Evolutionary conservation across 2,888 invertebrate genomes (phyloP), one percentile per base, ranked within the genome.

Genomic region (Argynnis bischoffii): DNA sequence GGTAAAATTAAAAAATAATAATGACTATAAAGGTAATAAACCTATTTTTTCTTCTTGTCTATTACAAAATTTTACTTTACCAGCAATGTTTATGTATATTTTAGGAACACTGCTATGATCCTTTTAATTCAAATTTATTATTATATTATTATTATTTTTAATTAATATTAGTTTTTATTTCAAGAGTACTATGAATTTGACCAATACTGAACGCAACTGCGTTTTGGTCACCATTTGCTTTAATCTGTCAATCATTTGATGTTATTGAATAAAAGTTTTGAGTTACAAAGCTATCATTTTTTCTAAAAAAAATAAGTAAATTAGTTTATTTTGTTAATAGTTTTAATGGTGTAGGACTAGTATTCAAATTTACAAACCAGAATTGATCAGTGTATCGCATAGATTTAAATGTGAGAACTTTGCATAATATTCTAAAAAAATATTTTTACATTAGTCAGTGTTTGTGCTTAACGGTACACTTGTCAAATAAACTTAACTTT

Each of bases 221-320:
- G 50, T 71, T 75, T 74, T 72, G 75, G 75, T 77, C 86, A 84
- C 85, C 87, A 88, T 89, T 89, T 91, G 88, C 88, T 86, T 80
- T 82, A 77, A 84, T 85, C 88, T 89, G 90, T 92, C 91, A 92
- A 85, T 87, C 83, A 85, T 88, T 88, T 88, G 83, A 89, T 92
- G 90, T 92, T 92, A 89, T 89, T 90, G 86, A 88, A 84, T 76
- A 74, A 72, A 74, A 75, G 74, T 65, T 77, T 78, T 78, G 69
- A 76, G 74, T 75, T 73, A 69, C 73, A 76, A 75, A 69, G 73
- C 74, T 75, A 73, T 76, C 73, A 75, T 73, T 76, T 74, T 74
- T 74, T 61, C 35, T 57, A 70, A 72, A 68, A 73, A 69, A 71
- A 72, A 75, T 77, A 53, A 74, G 57, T 75, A 76, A 69, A 67